These are phyloP conservation scores for Sarcoramphus papa DNA, from an alignment of 2,797 vertebrate species.

Conservation along the genomic window DNA sequence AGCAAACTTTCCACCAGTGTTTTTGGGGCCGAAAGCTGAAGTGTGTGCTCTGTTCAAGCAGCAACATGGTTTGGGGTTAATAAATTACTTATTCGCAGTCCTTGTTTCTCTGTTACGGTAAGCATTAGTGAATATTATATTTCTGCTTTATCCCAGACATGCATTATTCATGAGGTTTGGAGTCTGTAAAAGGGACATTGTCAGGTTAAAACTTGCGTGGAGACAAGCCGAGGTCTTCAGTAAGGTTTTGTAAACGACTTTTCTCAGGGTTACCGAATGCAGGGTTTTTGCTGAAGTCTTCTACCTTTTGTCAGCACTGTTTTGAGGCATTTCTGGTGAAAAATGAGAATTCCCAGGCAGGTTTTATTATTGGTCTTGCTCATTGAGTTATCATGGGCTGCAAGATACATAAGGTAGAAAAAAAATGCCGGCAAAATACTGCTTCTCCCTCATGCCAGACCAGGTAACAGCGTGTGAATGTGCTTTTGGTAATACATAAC, in stretches of 20 bases:
- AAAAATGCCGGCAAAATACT: neutral
- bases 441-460: neutral
- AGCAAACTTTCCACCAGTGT: neutral
- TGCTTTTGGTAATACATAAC: neutral
- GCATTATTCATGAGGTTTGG: constrained; percentile 57
- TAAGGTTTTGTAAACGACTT: neutral
- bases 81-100: constrained; percentile 52
- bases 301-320: neutral
- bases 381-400: neutral
- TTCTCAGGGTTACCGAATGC: neutral
- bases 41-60: constrained; percentile 9
- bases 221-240: neutral
- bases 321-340: neutral
- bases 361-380: neutral
- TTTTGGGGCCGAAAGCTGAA: neutral
- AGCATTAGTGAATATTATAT: constrained; percentile 50
- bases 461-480: fast-evolving
- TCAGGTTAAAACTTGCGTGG: constrained; percentile 56
- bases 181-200: constrained; percentile 43
- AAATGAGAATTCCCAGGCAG: neutral
- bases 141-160: constrained; percentile 34
- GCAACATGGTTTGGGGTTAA: constrained; percentile 9
- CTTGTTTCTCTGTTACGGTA: constrained; percentile 14
- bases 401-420: neutral
- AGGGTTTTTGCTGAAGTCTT: neutral